These are phyloP conservation scores for Hemitrygon akajei DNA, from an alignment of 2,797 vertebrate genomes.

Conservation along the genomic window DNA sequence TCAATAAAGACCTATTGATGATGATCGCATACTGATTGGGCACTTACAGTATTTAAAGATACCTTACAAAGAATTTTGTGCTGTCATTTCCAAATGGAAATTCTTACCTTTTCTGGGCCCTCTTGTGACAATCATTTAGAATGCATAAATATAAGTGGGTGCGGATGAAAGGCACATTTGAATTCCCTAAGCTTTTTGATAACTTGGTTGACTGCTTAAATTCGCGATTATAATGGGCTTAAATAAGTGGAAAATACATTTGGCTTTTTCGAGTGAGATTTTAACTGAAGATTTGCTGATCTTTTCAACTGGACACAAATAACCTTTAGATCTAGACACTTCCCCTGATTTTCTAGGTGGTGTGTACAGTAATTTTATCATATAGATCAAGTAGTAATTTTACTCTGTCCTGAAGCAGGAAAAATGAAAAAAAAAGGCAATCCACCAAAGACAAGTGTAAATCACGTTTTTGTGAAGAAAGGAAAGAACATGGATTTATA, in stretches of 20 bases:
- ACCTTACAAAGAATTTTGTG: too few relatives aligned
- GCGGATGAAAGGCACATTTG: neutral
- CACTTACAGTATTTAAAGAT: too few relatives aligned
- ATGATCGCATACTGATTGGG: too few relatives aligned
- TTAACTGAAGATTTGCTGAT: neutral
- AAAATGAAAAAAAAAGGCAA: neutral
- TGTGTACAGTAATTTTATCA: too few relatives aligned
- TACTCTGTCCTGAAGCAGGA: neutral
- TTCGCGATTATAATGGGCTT: neutral
- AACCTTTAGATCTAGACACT: neutral
- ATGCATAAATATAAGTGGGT: neutral
- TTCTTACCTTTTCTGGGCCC: too few relatives aligned
- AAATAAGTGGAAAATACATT: neutral
- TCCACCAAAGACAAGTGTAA: neutral
- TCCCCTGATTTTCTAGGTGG: neutral
- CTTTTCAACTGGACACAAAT: neutral
- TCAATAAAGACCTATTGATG: too few relatives aligned
- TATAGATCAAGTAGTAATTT: neutral
- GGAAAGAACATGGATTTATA: neutral
- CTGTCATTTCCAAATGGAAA: too few relatives aligned
- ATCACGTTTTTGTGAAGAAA: neutral
- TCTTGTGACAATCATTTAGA: neutral
- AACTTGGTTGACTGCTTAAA: neutral
- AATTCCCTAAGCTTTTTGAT: neutral
- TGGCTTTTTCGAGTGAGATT: neutral